Evolutionary conservation across 1,140 invertebrate genomes (phyloP), one percentile per base, ranked within the genome.

Genomic region (Drosophila lowei): DNA sequence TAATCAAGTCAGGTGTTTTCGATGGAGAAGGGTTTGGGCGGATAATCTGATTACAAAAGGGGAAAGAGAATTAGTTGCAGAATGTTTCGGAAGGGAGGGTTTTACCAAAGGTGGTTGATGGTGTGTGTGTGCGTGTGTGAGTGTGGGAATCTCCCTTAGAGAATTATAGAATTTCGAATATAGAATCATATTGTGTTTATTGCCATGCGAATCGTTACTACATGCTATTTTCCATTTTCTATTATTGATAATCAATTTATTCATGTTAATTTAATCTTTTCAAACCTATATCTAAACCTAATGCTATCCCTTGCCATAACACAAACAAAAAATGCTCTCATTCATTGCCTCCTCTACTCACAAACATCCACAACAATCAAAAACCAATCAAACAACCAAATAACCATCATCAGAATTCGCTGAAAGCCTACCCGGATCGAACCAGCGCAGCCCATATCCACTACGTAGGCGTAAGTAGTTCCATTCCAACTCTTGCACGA

Each of bases 371-470:
- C 23, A 44, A 80, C 56, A 66, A 63, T 43, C 44, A 60, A 72
- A 59, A 63, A 85, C 23, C 23, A 25, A 25, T 25, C 23, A 25
- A 25, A 25, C 23, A 23, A 23, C 21, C 21, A 23, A 23, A 23
- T 2, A 25, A 25, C 60, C 52, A 80, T 78, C 66, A 89, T 85
- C 86, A 96, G 96, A 97, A 94, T 96, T 96, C 91, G 96, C 95
- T 72, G 96, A 97, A 93, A 96, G 95, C 92, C 93, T 97, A 91
- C 96, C 96, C 58, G 93, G 95, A 88, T 95, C 95, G 75, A 96
- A 94, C 92, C 95, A 95, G 92, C 94, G 96, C 84, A 96, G 95
- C 92, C 96, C 96, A 63, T 96, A 97, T 92, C 95, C 94, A 86
- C 93, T 94, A 67, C 93, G 96, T 92, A 94, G 95, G 94, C 94